Conservation (phyloP, 1,140 invertebrate genomes). For the Atta colombica region DNA sequence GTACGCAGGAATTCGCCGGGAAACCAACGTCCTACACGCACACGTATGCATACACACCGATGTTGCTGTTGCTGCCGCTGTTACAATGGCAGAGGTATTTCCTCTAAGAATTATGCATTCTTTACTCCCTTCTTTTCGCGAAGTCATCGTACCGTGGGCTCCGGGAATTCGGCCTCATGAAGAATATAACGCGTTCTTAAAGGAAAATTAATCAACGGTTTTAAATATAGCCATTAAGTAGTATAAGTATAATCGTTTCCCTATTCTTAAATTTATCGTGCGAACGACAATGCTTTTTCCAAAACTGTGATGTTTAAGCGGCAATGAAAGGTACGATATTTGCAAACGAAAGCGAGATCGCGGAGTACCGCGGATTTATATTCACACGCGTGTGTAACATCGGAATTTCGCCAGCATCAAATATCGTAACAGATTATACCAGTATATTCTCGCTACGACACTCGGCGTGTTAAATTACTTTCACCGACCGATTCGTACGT, state of each 20-base stretch:
- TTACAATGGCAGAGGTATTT: conserved; percentile 49
- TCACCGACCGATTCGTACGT: conserved; percentile 43
- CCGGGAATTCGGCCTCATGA: neutral
- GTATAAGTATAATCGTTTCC: neutral
- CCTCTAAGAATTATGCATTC: conserved; percentile 29
- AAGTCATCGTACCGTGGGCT: neutral
- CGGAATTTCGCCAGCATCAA: conserved; percentile 44
- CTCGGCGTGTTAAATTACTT: conserved; percentile 46
- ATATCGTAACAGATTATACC: conserved; percentile 37
- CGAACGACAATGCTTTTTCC: neutral
- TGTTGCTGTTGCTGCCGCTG: neutral
- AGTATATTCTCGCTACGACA: neutral
- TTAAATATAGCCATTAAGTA: neutral
- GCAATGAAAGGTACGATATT: neutral
- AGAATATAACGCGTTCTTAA: neutral
- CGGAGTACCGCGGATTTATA: conserved; percentile 2
- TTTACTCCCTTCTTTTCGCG: neutral
- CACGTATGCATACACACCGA: neutral
- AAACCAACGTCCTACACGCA: conserved; percentile 17
- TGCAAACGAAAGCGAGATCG: neutral
- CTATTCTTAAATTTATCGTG: neutral
- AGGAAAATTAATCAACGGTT: neutral
- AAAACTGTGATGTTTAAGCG: neutral
- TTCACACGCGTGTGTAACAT: conserved; percentile 33
- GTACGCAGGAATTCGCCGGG: conserved; percentile 26